Percentiles rank a stretch among this genome's conserved stretches.
Conservation (phyloP, 2,888 invertebrate genomes). For the Oegoconia quadripuncta region DNA sequence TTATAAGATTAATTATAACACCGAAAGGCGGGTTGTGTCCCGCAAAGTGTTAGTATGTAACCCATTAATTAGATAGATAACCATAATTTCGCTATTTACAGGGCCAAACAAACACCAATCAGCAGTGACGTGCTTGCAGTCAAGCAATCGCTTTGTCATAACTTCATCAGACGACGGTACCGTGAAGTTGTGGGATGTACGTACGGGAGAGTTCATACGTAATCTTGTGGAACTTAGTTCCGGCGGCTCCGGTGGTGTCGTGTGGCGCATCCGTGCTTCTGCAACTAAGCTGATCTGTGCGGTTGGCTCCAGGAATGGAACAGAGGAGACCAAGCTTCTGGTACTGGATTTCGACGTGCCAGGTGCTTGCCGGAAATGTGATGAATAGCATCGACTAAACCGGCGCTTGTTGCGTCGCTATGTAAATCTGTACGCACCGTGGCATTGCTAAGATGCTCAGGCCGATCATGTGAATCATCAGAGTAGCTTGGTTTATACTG, state of each 20-base stretch:
- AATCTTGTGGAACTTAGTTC: slow-evolving; percentile 96
- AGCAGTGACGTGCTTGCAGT: slow-evolving; percentile 98
- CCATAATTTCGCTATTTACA: too few relatives aligned
- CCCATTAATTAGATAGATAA: too few relatives aligned
- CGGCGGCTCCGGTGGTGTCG: slow-evolving; percentile 98
- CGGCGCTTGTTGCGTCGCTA: slow-evolving; percentile 69
- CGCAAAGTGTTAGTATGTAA: too few relatives aligned
- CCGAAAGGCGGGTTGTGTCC: too few relatives aligned
- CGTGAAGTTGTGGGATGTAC: slow-evolving; percentile 99
- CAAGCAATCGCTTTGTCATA: slow-evolving; percentile 97
- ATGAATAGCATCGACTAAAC: slow-evolving; percentile 72
- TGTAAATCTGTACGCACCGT: slow-evolving; percentile 67
- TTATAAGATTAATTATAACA: too few relatives aligned
- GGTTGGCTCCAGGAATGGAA: slow-evolving; percentile 98
- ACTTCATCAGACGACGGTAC: slow-evolving; percentile 99
- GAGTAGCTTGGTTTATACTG: background rate
- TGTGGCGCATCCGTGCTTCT: slow-evolving; percentile 97
- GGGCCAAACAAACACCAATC: slow-evolving; percentile 98
- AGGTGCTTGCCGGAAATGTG: slow-evolving; percentile 81
- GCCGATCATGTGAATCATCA: slow-evolving; percentile 5
- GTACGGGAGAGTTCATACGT: slow-evolving; percentile 96
- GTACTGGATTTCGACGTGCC: slow-evolving; percentile 98
- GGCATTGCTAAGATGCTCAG: slow-evolving; percentile 48
- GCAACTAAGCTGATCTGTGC: slow-evolving; percentile 99
- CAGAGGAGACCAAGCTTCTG: slow-evolving; percentile 98